Conservation (phyloP, 2,888 invertebrate species). For the Rotaria socialis region DNA sequence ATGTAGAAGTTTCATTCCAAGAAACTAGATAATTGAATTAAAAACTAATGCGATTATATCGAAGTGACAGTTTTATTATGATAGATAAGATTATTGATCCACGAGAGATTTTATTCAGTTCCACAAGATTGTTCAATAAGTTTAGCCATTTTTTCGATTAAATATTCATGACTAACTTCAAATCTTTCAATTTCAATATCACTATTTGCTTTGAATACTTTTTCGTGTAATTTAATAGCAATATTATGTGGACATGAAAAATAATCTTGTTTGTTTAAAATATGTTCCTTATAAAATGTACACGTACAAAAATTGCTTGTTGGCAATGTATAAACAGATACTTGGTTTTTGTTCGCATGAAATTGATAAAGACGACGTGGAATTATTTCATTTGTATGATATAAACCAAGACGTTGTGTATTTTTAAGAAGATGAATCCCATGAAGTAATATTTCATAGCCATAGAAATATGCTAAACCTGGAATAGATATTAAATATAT, state of each 20-base stretch:
- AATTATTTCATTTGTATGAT: not conserved
- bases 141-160: slow-evolving; percentile 9
- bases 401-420: not conserved
- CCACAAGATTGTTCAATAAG: slow-evolving; percentile 28
- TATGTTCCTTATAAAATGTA: slow-evolving; percentile 5
- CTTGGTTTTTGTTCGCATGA: not conserved
- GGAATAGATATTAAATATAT: not conserved
- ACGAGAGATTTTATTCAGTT: not conserved
- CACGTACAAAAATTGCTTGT: slow-evolving; percentile 28
- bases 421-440: not conserved
- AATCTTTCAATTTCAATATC: slow-evolving; percentile 9
- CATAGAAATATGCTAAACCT: not conserved
- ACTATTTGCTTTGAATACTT: not conserved
- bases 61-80: not conserved
- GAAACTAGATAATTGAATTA: not conserved
- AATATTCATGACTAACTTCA: slow-evolving; percentile 13
- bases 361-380: slow-evolving; percentile 6
- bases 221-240: not conserved
- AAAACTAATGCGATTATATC: not conserved
- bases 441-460: not conserved
- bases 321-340: not conserved
- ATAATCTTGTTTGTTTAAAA: slow-evolving; percentile 19
- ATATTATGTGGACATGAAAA: slow-evolving; percentile 31
- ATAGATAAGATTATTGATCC: not conserved
- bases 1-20: not conserved